A percentile compares a stretch with the other conserved stretches of the same genome.
Conservation (phyloP, 2,888 invertebrate species). For the Clanis bilineata region DNA sequence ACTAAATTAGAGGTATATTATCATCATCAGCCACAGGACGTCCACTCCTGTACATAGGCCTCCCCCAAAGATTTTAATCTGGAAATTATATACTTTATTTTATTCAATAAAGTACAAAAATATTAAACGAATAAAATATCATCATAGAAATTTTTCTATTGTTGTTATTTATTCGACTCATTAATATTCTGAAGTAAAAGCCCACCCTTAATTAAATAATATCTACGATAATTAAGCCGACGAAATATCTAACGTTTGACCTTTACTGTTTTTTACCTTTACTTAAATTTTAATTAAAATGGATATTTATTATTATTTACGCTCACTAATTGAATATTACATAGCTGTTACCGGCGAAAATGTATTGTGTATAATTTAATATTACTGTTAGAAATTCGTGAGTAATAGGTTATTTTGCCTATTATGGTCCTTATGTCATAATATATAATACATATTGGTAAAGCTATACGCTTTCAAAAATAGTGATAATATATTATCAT, state of each 20-base stretch:
- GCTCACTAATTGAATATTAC: background rate
- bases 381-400: background rate
- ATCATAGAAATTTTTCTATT: background rate
- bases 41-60: too few species aligned
- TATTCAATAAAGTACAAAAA: too few species aligned
- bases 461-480: too few species aligned
- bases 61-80: too few species aligned
- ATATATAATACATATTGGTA: too few species aligned
- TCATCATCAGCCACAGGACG: too few species aligned
- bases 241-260: background rate
- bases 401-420: too few species aligned
- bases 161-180: background rate
- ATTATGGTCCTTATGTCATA: too few species aligned
- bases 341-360: background rate
- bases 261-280: background rate
- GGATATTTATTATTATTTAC: background rate
- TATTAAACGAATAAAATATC: too few species aligned
- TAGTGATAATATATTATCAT: too few species aligned
- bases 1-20: too few species aligned
- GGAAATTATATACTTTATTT: too few species aligned
- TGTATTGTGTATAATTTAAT: background rate
- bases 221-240: background rate
- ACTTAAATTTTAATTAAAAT: background rate
- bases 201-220: background rate
- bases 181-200: background rate